Conservation (phyloP, 2,797 vertebrate species). For the Carduelis carduelis region DNA sequence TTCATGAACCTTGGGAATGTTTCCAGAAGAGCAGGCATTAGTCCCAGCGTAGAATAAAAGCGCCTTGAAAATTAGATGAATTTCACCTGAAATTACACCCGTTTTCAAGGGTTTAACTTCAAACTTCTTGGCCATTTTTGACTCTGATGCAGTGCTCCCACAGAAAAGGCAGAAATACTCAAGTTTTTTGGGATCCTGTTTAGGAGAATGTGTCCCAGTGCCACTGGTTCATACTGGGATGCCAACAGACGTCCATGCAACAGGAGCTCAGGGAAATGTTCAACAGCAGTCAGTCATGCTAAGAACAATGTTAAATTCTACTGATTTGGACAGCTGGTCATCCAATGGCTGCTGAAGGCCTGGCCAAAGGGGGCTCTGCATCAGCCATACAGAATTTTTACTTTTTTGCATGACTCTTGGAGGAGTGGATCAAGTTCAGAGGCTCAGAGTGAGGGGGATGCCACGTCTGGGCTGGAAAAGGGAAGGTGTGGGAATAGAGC, state of each 20-base stretch:
- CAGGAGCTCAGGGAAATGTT: not conserved
- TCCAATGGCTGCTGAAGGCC: not conserved
- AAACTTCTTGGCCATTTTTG: not conserved
- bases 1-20: not conserved
- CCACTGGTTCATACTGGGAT: not conserved
- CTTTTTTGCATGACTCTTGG: not conserved
- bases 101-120: not conserved
- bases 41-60: not conserved
- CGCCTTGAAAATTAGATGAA: not conserved
- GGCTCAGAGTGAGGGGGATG: accelerated
- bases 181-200: not conserved
- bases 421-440: not conserved
- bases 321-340: not conserved
- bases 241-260: not conserved
- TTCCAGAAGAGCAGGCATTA: constrained; percentile 23
- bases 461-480: not conserved
- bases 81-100: not conserved
- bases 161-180: not conserved
- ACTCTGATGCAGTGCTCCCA: accelerated
- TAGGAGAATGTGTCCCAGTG: not conserved
- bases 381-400: not conserved
- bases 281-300: not conserved
- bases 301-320: not conserved
- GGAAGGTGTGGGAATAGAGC: accelerated
- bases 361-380: not conserved